These are phyloP conservation scores for Solea senegalensis DNA, from an alignment of 2,113 vertebrate genomes.

Conservation along the genomic window DNA sequence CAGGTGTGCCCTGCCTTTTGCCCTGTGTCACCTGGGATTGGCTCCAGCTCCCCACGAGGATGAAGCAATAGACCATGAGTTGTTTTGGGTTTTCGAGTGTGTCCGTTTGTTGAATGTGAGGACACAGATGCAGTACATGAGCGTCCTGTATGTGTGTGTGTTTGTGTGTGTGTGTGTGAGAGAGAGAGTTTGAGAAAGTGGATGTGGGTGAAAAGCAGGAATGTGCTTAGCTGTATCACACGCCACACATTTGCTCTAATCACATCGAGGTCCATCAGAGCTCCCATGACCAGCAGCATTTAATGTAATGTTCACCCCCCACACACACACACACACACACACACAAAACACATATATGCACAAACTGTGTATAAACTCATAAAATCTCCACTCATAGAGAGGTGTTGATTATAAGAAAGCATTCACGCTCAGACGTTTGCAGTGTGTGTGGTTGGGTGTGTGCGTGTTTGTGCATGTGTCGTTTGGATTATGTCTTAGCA, in stretches of 20 bases:
- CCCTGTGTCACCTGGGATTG: too few relatives aligned
- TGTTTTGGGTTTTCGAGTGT: too few relatives aligned
- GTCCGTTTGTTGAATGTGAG: background rate
- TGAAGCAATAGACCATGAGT: too few relatives aligned
- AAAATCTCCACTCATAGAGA: background rate
- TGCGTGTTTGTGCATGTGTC: conserved; percentile 10
- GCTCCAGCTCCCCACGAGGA: too few relatives aligned
- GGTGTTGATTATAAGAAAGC: conserved; percentile 37
- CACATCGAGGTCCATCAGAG: conserved; percentile 68
- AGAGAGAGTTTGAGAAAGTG: background rate
- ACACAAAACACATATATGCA: conserved; percentile 16
- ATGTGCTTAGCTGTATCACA: conserved; percentile 78
- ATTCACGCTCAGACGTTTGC: conserved; percentile 36
- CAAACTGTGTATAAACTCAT: conserved; percentile 17
- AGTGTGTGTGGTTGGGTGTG: conserved; percentile 14
- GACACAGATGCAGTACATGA: background rate
- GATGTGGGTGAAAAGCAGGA: conserved; percentile 54
- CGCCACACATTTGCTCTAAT: conserved; percentile 77
- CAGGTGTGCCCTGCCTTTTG: too few relatives aligned
- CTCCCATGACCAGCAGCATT: conserved; percentile 75
- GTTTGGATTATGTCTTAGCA: conserved; percentile 58
- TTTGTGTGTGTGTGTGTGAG: background rate
- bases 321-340: conserved; percentile 25
- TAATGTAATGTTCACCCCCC: conserved; percentile 76
- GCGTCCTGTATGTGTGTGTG: background rate